These are phyloP conservation scores for Papilio demoleus DNA, from an alignment of 2,888 invertebrate genomes.

Conservation along the genomic window DNA sequence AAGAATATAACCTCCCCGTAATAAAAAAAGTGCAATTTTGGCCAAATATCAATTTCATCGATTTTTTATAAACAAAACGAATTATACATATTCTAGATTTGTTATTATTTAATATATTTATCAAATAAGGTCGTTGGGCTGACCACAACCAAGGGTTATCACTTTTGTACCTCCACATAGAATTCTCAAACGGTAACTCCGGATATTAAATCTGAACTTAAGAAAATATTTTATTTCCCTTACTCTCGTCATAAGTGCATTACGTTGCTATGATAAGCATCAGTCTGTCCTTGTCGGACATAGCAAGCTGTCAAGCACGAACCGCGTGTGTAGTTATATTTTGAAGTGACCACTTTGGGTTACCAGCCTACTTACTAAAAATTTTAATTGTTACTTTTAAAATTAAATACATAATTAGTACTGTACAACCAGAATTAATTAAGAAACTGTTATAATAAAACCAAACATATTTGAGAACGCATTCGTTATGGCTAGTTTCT, in stretches of 20 bases:
- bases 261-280: constrained; percentile 47
- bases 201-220: constrained; percentile 59
- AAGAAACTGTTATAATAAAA: too few relatives aligned
- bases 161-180: constrained; percentile 59
- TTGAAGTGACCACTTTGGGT: constrained; percentile 41
- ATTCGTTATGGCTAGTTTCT: too few relatives aligned
- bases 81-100: too few relatives aligned
- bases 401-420: not conserved
- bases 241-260: constrained; percentile 43
- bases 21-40: too few relatives aligned
- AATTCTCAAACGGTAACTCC: constrained; percentile 76
- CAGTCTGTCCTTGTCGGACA: constrained; percentile 55
- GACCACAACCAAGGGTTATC: constrained; percentile 61
- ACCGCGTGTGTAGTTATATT: constrained; percentile 48
- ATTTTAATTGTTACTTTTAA: not conserved
- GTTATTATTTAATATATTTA: too few relatives aligned
- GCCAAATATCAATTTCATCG: too few relatives aligned
- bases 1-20: too few relatives aligned
- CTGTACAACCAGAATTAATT: not conserved
- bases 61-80: too few relatives aligned
- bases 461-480: too few relatives aligned
- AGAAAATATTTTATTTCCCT: constrained; percentile 60
- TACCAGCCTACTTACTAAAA: constrained; percentile 15
- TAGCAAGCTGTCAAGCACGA: constrained; percentile 50
- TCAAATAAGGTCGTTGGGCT: constrained; percentile 64